Base-by-base conservation (phyloP, 2,113 vertebrate genomes). In the Muntiacus reevesi region DNA sequence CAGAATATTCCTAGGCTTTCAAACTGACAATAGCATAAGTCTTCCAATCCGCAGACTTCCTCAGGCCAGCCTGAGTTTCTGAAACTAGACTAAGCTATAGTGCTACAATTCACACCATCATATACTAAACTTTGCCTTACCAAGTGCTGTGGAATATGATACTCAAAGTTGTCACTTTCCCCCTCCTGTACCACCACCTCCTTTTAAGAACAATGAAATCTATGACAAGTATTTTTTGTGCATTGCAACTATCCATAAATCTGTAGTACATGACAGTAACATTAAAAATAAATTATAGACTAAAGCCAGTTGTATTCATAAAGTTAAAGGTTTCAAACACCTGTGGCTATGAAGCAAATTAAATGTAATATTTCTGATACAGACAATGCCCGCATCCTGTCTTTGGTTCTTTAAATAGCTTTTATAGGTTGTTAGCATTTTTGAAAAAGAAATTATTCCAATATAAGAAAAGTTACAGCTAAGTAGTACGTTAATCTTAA, bases 361-460 rank as follows among this genome's bases (percentile, higher is more conserved):
- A 64, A 64, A 47, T 28, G 85, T 74, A 91, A 59, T 93, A 86
- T 97, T 94, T 89, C 45, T 90, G n/a, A 94, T 43, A 94, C 7
- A 92, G 11, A 87, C 14, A 47, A 76, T 78, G 40, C 83, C 60
- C 30, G 86, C 50, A 50, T 87, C 30, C 76, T 82, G 23, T 78
- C 71, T 90, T 95, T 91, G 11, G 3, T 88, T 92, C 71, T 97
- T 83, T 87, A 94, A 96, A 94, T 94, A 97, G 85, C 84, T 86
- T 95, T 91, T 83, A 71, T 55, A 62, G 36, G 28, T 95, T 71
- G 85, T 96, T 96, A 83, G 67, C n/a, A 93, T 93, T 95, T 92
- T 86, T 94, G 52, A 78, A 43, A 89, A 92, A 50, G 64, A 83
- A 91, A 89, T 85, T 94, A 83, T 97, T 93, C 57, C 30, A 91